Evolutionary conservation across 2,888 invertebrate genomes (phyloP).

Genomic region (Synanthedon myopaeformis): DNA sequence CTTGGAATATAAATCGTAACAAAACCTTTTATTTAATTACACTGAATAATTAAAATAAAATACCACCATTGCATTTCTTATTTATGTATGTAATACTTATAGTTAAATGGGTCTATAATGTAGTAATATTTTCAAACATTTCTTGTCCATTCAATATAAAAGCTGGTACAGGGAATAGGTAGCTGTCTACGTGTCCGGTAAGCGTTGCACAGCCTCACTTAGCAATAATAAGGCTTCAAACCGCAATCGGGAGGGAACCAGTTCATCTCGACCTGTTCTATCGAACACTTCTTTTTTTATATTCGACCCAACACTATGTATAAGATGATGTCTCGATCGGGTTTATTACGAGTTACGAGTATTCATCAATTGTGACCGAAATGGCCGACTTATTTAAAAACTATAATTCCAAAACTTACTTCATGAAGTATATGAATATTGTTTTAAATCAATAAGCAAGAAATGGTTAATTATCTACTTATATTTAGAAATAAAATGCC

Average conservation of each 20-base stretch:
- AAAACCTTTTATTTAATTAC: neutral
- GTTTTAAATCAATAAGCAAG: no score
- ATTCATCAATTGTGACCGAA: no score
- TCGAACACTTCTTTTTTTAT: constrained; percentile 21
- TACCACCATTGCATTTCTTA: neutral
- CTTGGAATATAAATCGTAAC: neutral
- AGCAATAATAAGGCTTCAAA: constrained; percentile 37
- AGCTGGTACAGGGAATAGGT: neutral
- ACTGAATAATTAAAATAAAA: neutral
- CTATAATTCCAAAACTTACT: no score
- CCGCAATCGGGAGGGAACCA: constrained; percentile 43
- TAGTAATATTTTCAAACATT: neutral
- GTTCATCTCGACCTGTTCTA: constrained; percentile 24
- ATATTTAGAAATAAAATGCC: no score
- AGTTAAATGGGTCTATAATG: neutral
- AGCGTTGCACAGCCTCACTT: constrained; percentile 2
- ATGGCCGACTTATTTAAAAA: no score
- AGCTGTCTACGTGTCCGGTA: neutral
- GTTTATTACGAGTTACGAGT: neutral
- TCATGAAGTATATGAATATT: no score
- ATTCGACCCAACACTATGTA: neutral
- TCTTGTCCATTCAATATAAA: neutral
- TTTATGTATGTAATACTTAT: neutral
- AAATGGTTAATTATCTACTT: no score
- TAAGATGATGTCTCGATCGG: neutral